Base-by-base conservation (phyloP, 2,113 vertebrate genomes). In the Osmerus eperlanus region DNA sequence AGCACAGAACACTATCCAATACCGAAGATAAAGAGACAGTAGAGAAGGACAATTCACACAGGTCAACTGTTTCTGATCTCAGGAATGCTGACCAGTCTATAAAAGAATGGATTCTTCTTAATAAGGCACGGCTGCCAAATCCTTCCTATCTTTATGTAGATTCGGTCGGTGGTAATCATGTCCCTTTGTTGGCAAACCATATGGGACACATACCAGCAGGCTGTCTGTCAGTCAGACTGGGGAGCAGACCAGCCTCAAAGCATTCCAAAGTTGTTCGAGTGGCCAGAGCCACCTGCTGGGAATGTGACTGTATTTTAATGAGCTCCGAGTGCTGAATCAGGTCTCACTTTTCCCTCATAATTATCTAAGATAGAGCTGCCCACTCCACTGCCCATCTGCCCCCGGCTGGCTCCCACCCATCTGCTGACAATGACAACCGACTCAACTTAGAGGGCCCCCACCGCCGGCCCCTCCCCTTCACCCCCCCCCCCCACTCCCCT, bases 321-420 rank as follows among this genome's bases (percentile, higher is more conserved):
- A 65, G 66, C 67, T 8, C 67, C 8, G 58, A 70, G 61, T 72
- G 75, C 82, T 80, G 79, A 82, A 55, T 84, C 81, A 81, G 72
- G 63, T 67, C 65, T 71, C 75, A 65, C 56, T 21, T 47, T 64
- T 36, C 28, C 13, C 29, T 70, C 68, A 41, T 41, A 59, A 60
- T 63, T 13, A 62, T 79, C 85, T 83, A 83, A 84, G 74, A 82
- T 86, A 87, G 78, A 76, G 5, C 14, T 52, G 47, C 47, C 54
- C 16, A 18, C 6, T 9, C 62, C 62, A 12, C 62, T 29, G 14
- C 28, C 62, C 25, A 28, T 64, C 62, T 64, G 62, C 15, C 29
- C 23, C 13, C 60, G 14, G 25, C 25, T 15, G 28, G 61, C 29
- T 36, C 28, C n/a, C 28, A 11, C 1, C 29, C 28, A 18, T 64